These are phyloP conservation scores for Atta cephalotes DNA, from an alignment of 1,140 invertebrate species.

Conservation along the genomic window DNA sequence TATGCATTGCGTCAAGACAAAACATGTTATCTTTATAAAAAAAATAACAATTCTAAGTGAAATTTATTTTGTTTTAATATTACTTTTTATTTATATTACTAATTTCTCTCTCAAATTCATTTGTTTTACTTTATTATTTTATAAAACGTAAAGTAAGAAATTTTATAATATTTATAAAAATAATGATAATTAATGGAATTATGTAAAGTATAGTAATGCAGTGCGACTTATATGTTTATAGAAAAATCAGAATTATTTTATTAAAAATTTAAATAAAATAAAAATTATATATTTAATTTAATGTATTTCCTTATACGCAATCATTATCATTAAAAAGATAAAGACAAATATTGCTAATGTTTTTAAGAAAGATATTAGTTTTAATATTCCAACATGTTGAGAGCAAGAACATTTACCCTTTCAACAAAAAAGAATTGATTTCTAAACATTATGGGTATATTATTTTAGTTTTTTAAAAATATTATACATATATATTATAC, in stretches of 20 bases:
- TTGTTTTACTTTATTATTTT: not conserved
- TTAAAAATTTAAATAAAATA: not conserved
- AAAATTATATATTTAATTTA: not conserved
- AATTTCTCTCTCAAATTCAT: not conserved
- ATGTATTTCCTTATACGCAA: not conserved
- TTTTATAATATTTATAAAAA: not conserved
- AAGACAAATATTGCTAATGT: not conserved
- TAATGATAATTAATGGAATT: not conserved
- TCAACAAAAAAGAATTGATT: conserved; percentile 41
- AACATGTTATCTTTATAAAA: not conserved
- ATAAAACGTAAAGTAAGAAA: too few relatives aligned
- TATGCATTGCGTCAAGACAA: not conserved
- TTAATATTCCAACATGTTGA: conserved; percentile 15
- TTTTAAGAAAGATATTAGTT: not conserved
- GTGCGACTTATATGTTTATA: not conserved
- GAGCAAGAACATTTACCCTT: not conserved
- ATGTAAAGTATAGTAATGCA: not conserved
- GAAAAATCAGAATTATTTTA: not conserved
- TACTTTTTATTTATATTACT: not conserved
- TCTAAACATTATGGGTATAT: not conserved
- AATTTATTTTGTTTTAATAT: not conserved
- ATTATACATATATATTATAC: not conserved
- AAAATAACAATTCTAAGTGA: not conserved
- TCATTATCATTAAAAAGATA: not conserved
- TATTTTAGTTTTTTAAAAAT: not conserved